phyloP scores from a whole-genome alignment of 1,140 invertebrate species.

The Eulimnadia texana region DNA sequence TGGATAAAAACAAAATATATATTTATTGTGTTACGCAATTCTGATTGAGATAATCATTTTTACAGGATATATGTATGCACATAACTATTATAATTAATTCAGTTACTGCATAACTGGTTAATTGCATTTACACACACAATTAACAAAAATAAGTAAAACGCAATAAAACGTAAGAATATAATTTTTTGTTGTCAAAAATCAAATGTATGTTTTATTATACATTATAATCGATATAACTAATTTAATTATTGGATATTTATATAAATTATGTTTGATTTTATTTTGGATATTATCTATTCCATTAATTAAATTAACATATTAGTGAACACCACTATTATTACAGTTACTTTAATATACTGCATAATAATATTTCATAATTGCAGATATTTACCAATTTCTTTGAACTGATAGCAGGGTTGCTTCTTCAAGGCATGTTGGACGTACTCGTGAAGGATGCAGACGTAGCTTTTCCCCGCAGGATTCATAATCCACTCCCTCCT shows the following conservation, averaged over 20 bases:
- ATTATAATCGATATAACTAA: too few species aligned
- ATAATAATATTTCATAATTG: background rate
- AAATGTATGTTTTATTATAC: too few species aligned
- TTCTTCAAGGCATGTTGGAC: constrained; percentile 84
- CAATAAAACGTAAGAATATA: background rate
- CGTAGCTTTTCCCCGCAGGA: constrained; percentile 79
- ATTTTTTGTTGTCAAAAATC: too few species aligned
- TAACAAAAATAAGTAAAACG: too few species aligned
- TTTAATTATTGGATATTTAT: background rate
- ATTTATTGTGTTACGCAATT: too few species aligned
- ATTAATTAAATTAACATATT: constrained; percentile 6
- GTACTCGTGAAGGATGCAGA: constrained; percentile 95
- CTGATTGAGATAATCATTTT: too few species aligned
- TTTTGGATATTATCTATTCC: too few species aligned
- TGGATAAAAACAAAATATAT: too few species aligned
- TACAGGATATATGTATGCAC: too few species aligned
- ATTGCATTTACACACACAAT: too few species aligned
- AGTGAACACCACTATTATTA: background rate
- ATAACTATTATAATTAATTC: too few species aligned
- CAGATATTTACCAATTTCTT: constrained; percentile 64
- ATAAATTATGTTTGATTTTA: background rate
- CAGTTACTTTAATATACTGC: background rate
- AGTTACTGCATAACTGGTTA: too few species aligned
- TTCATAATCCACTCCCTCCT: constrained; percentile 78
- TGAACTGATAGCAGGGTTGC: constrained; percentile 82